Evolutionary conservation across 2,113 vertebrate species (phyloP), one percentile per base, ranked within the genome.

Genomic region (Synchiropus splendidus): DNA sequence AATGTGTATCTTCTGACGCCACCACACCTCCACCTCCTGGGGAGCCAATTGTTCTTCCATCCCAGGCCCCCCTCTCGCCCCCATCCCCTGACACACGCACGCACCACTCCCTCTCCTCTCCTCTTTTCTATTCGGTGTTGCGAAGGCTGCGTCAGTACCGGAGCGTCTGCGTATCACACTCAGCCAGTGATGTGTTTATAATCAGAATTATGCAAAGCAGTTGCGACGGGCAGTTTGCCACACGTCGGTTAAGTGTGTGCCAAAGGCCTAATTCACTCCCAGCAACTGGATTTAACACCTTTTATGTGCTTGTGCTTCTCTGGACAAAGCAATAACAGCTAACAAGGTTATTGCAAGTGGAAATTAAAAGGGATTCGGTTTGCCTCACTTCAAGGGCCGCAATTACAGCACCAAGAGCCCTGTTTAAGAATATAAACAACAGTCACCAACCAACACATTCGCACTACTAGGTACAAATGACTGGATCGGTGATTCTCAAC

Each of bases 41-140:
- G 33, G 36, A 27, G 46, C 31, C 43, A 18, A 58, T 64, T 52
- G 58, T 42, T 68, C 47, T 65, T 32, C 34, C 15, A 33, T 54
- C 50, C 43, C 48, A 49, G 44, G 12, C 47, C 32, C n/a, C 5
- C 16, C 39, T 30, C 39, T 42, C 43, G 36, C 10, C 9, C 13
- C 18, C 11, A 17, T 12, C 2, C 30, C 10, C 2, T 16, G 36
- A 15, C 6, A 2, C 18, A 30, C 4, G 9, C 39, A 15, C 31
- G 12, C 12, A 2, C n/a, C 16, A 33, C 37, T 17, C 6, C 2
- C 34, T 36, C 27, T 54, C 41, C 15, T 37, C 44, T 31, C 11
- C 31, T 31, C 18, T 1, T 15, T 31, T 17, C 14, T 18, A 32
- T 44, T 16, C 45, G 16, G 16, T 33, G 12, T 10, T 13, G 35